These are phyloP conservation scores for Notiomystis cincta DNA, from an alignment of 2,113 vertebrate genomes.

Conservation along the genomic window DNA sequence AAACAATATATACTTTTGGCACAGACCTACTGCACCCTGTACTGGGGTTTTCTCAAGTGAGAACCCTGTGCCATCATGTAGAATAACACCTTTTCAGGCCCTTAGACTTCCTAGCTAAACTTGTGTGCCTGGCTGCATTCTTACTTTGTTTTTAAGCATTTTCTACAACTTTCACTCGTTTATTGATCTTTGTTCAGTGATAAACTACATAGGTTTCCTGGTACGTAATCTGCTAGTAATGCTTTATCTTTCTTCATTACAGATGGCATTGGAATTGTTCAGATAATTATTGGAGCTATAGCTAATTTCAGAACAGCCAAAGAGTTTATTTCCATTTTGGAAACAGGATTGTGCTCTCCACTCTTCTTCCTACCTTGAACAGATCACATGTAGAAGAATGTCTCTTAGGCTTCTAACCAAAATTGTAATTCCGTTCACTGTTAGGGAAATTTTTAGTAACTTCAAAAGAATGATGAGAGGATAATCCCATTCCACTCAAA, in stretches of 20 bases:
- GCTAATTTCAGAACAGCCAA: neutral
- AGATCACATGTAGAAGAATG: neutral
- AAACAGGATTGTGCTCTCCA: neutral
- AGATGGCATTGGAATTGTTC: neutral
- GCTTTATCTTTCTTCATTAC: neutral
- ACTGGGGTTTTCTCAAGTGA: neutral
- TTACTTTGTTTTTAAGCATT: neutral
- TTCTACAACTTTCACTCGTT: neutral
- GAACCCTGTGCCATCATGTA: neutral
- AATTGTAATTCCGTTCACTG: neutral
- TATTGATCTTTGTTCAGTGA: neutral
- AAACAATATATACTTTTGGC: neutral
- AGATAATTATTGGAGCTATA: neutral
- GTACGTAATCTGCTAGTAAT: neutral
- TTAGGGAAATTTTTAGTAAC: neutral
- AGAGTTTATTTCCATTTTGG: neutral
- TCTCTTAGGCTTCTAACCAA: neutral
- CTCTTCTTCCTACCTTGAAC: neutral
- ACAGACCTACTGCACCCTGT: neutral
- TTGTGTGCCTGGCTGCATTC: neutral
- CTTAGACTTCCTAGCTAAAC: neutral
- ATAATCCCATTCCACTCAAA: neutral
- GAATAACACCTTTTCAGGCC: neutral
- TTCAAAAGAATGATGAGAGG: neutral
- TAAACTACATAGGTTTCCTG: neutral